A percentile compares a stretch with the other conserved stretches of the same genome.
Evolutionary conservation across 2,888 invertebrate genomes (phyloP).

Genomic region (Cataglyphis livida): DNA sequence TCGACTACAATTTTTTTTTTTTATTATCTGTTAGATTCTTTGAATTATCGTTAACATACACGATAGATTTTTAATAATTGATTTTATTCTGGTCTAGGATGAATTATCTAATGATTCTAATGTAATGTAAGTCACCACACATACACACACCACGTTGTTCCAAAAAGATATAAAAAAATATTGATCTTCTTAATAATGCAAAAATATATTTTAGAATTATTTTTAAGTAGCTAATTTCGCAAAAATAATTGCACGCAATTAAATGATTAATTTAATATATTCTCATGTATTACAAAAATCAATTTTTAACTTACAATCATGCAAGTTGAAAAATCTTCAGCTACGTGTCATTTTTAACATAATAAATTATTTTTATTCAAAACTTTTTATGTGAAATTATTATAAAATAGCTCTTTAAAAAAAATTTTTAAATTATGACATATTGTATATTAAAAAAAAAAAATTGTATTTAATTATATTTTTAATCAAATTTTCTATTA

Average conservation of each 20-base stretch:
- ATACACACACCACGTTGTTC: neutral
- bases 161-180: neutral
- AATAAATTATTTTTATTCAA: neutral
- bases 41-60: neutral
- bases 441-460: neutral
- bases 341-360: neutral
- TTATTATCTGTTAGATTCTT: neutral
- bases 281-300: neutral
- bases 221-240: neutral
- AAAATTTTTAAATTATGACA: neutral
- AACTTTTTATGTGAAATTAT: neutral
- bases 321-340: neutral
- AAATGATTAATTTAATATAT: slow-evolving; percentile 5
- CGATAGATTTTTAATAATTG: neutral
- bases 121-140: neutral
- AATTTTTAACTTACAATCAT: neutral
- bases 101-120: neutral
- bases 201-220: neutral
- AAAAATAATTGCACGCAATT: neutral
- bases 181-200: neutral
- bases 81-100: neutral
- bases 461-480: neutral
- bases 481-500: neutral
- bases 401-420: neutral
- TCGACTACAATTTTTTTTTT: neutral